Percentiles rank a stretch among this genome's conserved stretches.
phyloP scores from a whole-genome alignment of 2,113 vertebrate genomes.

The Hystrix cristata region DNA sequence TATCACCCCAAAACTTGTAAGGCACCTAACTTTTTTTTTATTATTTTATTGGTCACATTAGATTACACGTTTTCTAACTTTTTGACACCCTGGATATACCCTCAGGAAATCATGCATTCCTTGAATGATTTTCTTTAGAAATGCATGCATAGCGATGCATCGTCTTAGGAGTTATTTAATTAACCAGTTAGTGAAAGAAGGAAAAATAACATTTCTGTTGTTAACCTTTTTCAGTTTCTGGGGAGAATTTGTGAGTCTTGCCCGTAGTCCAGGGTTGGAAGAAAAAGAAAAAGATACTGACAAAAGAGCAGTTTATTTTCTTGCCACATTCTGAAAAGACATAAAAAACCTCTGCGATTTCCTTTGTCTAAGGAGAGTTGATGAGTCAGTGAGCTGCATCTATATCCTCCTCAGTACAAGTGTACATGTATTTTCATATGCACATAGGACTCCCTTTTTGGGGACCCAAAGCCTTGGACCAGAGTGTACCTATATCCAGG shows the following conservation, averaged over 20 bases:
- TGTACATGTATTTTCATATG: background rate
- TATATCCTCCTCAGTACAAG: background rate
- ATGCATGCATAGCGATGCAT: constrained; percentile 9
- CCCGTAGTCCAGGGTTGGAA: constrained; percentile 52
- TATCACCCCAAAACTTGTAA: background rate
- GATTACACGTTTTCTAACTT: constrained; percentile 11
- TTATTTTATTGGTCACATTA: constrained; percentile 32
- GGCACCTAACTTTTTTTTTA: background rate
- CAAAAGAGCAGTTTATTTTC: constrained; percentile 62
- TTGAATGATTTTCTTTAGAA: constrained; percentile 69
- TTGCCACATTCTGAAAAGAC: background rate
- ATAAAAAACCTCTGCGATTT: constrained; percentile 11
- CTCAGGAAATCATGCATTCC: constrained; percentile 31
- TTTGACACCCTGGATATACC: constrained; percentile 1
- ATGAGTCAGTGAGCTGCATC: background rate
- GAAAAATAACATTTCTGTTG: constrained; percentile 57
- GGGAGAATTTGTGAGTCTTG: constrained; percentile 44
- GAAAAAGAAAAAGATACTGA: constrained; percentile 55
- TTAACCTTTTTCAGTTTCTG: constrained; percentile 62
- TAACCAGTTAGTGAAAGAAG: constrained; percentile 49
- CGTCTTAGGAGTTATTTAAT: constrained; percentile 58
- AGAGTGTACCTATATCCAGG: background rate
- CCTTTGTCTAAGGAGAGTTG: constrained; percentile 57
- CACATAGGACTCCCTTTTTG: background rate
- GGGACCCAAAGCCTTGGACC: background rate